Evolutionary conservation across 2,113 vertebrate genomes (phyloP), one percentile per base, ranked within the genome.

Genomic region (Clarias batrachus): DNA sequence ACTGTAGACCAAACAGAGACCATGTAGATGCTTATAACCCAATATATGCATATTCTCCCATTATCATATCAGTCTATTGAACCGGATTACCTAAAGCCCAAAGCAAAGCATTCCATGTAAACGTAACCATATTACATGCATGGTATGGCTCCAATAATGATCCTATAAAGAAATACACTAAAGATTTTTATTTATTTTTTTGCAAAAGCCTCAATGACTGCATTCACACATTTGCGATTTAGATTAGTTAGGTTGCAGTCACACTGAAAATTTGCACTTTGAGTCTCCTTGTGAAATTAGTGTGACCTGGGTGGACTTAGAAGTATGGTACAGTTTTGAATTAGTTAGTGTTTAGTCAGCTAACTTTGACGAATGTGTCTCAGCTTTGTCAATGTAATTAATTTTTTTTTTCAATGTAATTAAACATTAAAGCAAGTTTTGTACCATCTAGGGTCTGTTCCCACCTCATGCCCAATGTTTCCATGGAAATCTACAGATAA

Each of bases 1-100:
- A 59, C 82, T 85, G 54, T 84, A 81, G 77, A 87, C 86, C 86
- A 86, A 89, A 87, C 68, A 83, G 41, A 59, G 66, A 74, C 41
- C 6, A 13, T 78, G 56, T 78, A 19, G 48, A 78, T 78, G 74
- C 73, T n/a, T 76, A 48, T 48, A 73, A 66, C 84, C 59, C 4
- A 59, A 68, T 76, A 23, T 56, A 65, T 74, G 25, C 56, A 56
- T 78, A 33, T 79, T 33, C 71, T 13, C 27, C 14, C 54, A 37
- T 52, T 63, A 76, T 56, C 23, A 84, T 63, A 57, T 56, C 25
- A 25, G 27, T 80, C 23, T 68, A 79, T 68, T 19, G 79, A 65
- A 68, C 63, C 52, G 70, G 73, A 62, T 66, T 85, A 66, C n/a
- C n/a, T 63, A 63, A 78, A 85, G 41, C 37, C 12, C 78, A 85